phyloP scores from a whole-genome alignment of 2,888 invertebrate species.

The Alsophila aescularia region DNA sequence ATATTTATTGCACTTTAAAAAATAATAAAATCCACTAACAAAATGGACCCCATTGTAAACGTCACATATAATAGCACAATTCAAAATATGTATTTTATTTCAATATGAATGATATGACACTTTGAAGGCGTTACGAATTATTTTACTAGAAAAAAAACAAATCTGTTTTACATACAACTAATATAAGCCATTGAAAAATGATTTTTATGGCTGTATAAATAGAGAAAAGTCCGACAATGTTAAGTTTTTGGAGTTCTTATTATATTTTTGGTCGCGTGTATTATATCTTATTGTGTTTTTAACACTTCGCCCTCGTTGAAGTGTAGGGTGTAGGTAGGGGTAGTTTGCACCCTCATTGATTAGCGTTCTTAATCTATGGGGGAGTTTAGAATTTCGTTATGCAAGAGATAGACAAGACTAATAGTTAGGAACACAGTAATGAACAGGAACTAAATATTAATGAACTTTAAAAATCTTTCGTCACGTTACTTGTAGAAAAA shows the following conservation, averaged over 20 bases:
- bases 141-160: slow-evolving; percentile 48
- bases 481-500: no score
- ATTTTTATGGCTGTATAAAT: slow-evolving; percentile 32
- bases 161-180: neutral
- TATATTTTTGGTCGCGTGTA: slow-evolving; percentile 44
- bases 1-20: slow-evolving; percentile 52
- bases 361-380: slow-evolving; percentile 80
- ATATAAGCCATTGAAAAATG: slow-evolving; percentile 15
- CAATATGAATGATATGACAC: slow-evolving; percentile 82
- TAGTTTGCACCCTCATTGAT: slow-evolving; percentile 81
- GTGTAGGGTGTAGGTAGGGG: slow-evolving; percentile 63
- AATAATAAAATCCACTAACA: slow-evolving; percentile 50
- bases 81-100: slow-evolving; percentile 80
- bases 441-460: no score
- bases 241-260: slow-evolving; percentile 12
- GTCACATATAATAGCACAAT: slow-evolving; percentile 61
- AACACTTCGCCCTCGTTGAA: slow-evolving; percentile 74
- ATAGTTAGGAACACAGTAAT: no score
- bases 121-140: slow-evolving; percentile 83
- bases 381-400: slow-evolving; percentile 63
- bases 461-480: no score
- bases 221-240: slow-evolving; percentile 37
- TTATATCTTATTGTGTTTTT: slow-evolving; percentile 82
- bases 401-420: slow-evolving; percentile 30
- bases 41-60: slow-evolving; percentile 61